Evolutionary conservation across 2,797 vertebrate genomes (phyloP).

Genomic region (Ambastaia sidthimunki): DNA sequence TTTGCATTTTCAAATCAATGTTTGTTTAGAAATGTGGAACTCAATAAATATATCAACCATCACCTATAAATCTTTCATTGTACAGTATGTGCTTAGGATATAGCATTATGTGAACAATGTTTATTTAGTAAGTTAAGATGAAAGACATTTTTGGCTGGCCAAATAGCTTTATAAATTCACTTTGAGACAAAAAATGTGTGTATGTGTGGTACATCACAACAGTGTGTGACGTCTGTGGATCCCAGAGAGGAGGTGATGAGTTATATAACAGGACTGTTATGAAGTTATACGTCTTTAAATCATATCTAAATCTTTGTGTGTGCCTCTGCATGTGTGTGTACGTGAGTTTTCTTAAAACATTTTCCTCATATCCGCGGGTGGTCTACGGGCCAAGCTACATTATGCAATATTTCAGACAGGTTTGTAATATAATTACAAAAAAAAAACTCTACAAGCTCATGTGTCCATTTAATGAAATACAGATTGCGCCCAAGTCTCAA

Average conservation of each 20-base stretch:
- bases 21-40: background rate
- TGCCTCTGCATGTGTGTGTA: constrained; percentile 10
- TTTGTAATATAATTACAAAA: constrained; percentile 43
- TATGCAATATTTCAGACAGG: constrained; percentile 49
- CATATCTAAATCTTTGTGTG: constrained; percentile 26
- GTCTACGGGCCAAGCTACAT: constrained; percentile 36
- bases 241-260: constrained; percentile 28
- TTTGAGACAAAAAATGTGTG: constrained; percentile 28
- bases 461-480: constrained; percentile 26
- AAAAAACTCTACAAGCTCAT: constrained; percentile 25
- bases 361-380: constrained; percentile 42
- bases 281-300: constrained; percentile 45
- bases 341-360: constrained; percentile 44
- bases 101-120: background rate
- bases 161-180: constrained; percentile 42
- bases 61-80: constrained; percentile 12
- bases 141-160: constrained; percentile 32
- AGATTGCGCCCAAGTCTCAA: constrained; percentile 10
- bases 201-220: constrained; percentile 37
- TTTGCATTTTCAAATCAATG: background rate
- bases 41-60: constrained; percentile 25
- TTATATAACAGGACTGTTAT: constrained; percentile 38
- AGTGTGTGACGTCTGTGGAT: constrained; percentile 23
- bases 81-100: background rate
- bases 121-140: constrained; percentile 41